Evolutionary conservation across 2,888 invertebrate genomes (phyloP).

Genomic region (Oxyteleia sp.): DNA sequence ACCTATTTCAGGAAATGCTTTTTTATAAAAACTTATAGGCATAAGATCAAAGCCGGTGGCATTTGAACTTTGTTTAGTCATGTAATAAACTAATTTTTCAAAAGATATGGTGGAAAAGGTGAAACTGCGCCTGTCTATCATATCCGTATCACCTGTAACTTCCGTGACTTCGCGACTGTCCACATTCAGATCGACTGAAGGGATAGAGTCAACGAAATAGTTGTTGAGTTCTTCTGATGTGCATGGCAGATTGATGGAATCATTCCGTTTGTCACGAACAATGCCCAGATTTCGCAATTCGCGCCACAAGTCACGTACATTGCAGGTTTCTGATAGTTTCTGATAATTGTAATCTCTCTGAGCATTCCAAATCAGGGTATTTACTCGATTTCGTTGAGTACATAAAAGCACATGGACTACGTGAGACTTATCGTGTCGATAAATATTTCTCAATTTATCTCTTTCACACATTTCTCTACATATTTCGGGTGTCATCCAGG

Average conservation of each 20-base stretch:
- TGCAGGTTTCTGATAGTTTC: neutral
- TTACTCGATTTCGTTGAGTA: slow-evolving; percentile 5
- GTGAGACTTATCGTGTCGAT: neutral
- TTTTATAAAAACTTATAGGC: neutral
- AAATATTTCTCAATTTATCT: slow-evolving; percentile 22
- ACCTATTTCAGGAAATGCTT: slow-evolving; percentile 15
- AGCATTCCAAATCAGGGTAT: neutral
- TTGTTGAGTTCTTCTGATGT: slow-evolving; percentile 19
- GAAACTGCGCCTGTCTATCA: too few species aligned
- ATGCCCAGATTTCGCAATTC: slow-evolving; percentile 27
- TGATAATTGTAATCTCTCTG: neutral
- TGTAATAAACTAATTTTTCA: too few species aligned
- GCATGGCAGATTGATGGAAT: neutral
- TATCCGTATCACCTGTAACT: too few species aligned
- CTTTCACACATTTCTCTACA: neutral
- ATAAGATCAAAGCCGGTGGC: neutral
- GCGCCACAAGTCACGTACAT: slow-evolving; percentile 1
- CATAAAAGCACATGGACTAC: neutral
- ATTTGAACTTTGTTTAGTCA: too few species aligned
- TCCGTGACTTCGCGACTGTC: neutral
- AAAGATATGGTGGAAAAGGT: neutral
- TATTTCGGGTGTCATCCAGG: slow-evolving; percentile 23
- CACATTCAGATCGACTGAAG: neutral
- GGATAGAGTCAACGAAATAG: slow-evolving; percentile 15
- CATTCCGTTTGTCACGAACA: neutral